A percentile compares a stretch with the other conserved stretches of the same genome.
Conservation (phyloP, 2,113 vertebrate species). For the Catharus bicknelli region DNA sequence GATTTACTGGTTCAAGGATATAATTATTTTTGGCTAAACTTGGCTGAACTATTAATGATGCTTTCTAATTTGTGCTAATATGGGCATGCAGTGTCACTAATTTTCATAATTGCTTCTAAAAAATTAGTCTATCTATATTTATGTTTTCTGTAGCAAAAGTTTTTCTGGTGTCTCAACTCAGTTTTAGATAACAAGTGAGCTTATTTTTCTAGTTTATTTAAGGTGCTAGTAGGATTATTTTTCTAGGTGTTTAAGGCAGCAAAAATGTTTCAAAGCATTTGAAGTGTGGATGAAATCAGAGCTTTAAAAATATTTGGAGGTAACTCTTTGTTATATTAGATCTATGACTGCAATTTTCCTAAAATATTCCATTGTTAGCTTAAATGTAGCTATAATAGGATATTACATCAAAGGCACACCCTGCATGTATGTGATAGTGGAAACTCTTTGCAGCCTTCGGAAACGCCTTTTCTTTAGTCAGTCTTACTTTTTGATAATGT, state of each 20-base stretch:
- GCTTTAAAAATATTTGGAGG: not conserved
- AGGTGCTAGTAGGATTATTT: not conserved
- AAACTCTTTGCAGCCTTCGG: not conserved
- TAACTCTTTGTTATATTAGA: not conserved
- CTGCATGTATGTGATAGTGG: not conserved
- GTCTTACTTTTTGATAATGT: not conserved
- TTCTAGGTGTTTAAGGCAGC: not conserved
- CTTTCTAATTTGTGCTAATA: not conserved
- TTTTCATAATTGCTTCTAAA: slow-evolving; percentile 27
- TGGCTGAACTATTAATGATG: not conserved
- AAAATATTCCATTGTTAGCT: not conserved
- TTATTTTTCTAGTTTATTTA: not conserved
- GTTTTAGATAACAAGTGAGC: not conserved
- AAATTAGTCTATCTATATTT: not conserved
- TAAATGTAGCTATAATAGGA: not conserved
- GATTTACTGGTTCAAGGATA: not conserved
- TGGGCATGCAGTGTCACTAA: not conserved
- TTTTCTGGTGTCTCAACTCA: slow-evolving; percentile 3
- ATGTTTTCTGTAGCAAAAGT: slow-evolving; percentile 26
- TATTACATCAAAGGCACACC: not conserved
- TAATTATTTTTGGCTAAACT: not conserved
- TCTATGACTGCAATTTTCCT: not conserved
- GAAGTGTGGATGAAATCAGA: slow-evolving; percentile 15
- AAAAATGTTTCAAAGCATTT: slow-evolving; percentile 5
- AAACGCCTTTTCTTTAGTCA: not conserved